Evolutionary conservation across 2,888 invertebrate species (phyloP).

Genomic region (Pristionchus mayeri): DNA sequence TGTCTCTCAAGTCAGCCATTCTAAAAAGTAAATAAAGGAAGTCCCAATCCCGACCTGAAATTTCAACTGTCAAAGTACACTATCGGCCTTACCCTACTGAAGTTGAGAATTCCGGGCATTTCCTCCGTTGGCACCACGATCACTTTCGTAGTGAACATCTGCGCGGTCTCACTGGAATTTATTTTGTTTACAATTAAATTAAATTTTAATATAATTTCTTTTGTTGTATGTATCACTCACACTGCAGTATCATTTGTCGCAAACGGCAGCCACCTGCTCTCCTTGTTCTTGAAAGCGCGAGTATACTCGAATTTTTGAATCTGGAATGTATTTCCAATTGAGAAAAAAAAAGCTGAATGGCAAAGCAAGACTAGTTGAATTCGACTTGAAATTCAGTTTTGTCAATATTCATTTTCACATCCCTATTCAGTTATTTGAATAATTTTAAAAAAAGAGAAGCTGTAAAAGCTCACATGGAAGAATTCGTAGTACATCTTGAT

Average conservation of each 20-base stretch:
- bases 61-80: too few relatives aligned
- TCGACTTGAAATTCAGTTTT: too few relatives aligned
- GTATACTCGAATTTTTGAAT: conserved; percentile 46
- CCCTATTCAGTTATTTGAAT: too few relatives aligned
- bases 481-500: conserved; percentile 47
- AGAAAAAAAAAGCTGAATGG: neutral
- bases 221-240: neutral
- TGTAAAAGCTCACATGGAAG: conserved; percentile 36
- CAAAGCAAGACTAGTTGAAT: neutral
- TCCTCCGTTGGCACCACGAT: conserved; percentile 28
- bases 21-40: too few relatives aligned
- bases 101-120: conserved; percentile 42
- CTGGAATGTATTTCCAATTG: neutral
- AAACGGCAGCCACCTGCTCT: conserved; percentile 45
- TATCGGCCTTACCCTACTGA: conserved; percentile 45
- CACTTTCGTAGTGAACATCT: neutral
- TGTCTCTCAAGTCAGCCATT: too few relatives aligned
- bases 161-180: conserved; percentile 21
- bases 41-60: too few relatives aligned
- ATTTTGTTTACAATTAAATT: neutral
- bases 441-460: neutral
- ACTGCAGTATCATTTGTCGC: conserved; percentile 35
- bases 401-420: too few relatives aligned
- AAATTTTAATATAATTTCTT: neutral
- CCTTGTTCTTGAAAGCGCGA: conserved; percentile 29